Conservation (phyloP, 2,797 vertebrate genomes). For the Mormyrus proboscirostris region DNA sequence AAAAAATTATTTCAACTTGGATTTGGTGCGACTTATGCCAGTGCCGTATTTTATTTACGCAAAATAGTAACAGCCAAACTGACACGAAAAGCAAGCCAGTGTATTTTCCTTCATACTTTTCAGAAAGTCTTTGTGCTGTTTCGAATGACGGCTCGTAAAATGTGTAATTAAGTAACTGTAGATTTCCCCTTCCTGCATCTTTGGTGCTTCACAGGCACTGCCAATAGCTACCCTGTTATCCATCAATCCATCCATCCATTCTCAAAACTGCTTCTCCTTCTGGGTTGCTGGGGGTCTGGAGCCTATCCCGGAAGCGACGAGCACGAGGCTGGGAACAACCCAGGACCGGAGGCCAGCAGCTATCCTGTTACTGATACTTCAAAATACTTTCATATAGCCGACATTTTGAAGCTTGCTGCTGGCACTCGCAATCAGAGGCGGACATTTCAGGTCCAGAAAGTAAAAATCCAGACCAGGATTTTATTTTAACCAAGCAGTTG, state of each 20-base stretch:
- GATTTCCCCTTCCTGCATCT: neutral
- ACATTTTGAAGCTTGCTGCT: neutral
- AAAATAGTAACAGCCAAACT: neutral
- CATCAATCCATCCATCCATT: too few species aligned
- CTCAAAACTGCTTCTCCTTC: too few species aligned
- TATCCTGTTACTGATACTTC: neutral
- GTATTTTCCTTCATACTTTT: neutral
- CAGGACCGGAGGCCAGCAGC: neutral
- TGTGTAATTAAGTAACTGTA: neutral
- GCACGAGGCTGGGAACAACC: too few species aligned
- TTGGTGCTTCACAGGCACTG: neutral
- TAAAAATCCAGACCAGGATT: too few species aligned
- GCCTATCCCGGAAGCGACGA: too few species aligned
- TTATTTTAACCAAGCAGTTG: too few species aligned
- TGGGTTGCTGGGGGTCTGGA: too few species aligned
- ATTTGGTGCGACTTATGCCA: neutral
- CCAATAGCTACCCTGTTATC: neutral
- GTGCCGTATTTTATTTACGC: neutral
- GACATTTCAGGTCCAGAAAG: too few species aligned
- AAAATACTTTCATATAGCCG: neutral
- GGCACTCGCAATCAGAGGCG: neutral
- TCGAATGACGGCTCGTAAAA: neutral
- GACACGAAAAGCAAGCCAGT: neutral
- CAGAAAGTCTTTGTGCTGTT: neutral
- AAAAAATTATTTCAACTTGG: neutral